Conservation (phyloP, 2,797 vertebrate species). For the Gambusia yucatana region DNA sequence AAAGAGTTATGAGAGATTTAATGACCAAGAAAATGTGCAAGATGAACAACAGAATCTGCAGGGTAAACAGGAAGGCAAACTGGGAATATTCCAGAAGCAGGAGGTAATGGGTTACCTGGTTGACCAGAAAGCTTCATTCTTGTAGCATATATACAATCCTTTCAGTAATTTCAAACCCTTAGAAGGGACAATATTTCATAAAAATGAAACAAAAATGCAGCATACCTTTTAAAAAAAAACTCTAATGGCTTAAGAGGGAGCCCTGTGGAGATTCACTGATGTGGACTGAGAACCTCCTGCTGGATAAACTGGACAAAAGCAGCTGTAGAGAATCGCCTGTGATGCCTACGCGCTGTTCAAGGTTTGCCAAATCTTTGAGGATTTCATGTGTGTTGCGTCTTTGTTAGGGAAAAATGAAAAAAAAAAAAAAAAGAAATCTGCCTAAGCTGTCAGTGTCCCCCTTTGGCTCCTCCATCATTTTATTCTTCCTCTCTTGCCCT, state of each 20-base stretch:
- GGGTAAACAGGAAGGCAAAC: too few relatives aligned
- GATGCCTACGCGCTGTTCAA: not conserved
- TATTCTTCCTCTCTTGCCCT: constrained; percentile 30
- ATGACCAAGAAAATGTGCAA: too few relatives aligned
- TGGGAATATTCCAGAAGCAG: too few relatives aligned
- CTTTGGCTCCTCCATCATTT: constrained; percentile 30
- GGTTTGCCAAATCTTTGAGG: not conserved
- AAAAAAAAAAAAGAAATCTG: not conserved
- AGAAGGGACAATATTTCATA: not conserved
- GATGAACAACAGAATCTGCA: too few relatives aligned
- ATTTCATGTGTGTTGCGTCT: not conserved
- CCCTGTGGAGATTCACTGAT: not conserved
- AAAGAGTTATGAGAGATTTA: too few relatives aligned
- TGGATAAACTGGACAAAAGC: not conserved
- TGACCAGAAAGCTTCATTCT: not conserved
- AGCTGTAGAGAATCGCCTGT: not conserved
- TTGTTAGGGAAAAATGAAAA: not conserved
- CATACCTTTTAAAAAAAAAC: not conserved
- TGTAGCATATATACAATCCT: not conserved
- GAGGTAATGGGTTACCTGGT: too few relatives aligned
- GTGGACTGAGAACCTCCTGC: not conserved
- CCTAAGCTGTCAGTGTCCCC: constrained; percentile 5
- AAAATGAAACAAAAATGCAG: not conserved
- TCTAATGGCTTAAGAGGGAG: not conserved
- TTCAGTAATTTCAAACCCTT: not conserved